Evolutionary conservation across 2,888 invertebrate genomes (phyloP).

Genomic region (Acleris holmiana): DNA sequence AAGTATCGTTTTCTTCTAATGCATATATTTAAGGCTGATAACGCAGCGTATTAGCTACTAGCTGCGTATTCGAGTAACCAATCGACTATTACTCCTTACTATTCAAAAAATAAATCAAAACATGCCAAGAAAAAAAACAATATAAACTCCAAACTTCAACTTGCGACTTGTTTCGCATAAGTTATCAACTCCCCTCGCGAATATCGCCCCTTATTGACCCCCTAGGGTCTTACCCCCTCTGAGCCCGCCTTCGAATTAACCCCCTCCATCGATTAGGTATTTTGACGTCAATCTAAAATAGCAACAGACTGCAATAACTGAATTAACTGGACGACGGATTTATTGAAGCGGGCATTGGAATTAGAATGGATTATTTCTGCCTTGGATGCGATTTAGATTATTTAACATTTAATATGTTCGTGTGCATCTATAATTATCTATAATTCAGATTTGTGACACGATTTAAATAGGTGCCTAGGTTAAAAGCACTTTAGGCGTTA

Average conservation of each 20-base stretch:
- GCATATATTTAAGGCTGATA: too few species aligned
- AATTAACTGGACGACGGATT: slow-evolving; percentile 34
- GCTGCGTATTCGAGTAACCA: too few species aligned
- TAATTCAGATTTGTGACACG: too few species aligned
- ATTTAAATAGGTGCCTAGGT: too few species aligned
- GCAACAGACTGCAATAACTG: slow-evolving; percentile 33
- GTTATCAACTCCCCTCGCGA: slow-evolving; percentile 18
- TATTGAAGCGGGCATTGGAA: slow-evolving; percentile 9
- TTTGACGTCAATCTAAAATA: slow-evolving; percentile 31
- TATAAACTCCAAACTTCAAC: background rate
- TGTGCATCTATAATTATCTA: too few species aligned
- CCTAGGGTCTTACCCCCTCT: slow-evolving; percentile 22
- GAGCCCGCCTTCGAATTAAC: slow-evolving; percentile 34
- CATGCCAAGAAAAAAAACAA: background rate
- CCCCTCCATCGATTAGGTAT: slow-evolving; percentile 35
- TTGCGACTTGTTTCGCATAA: slow-evolving; percentile 9
- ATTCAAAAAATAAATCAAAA: background rate
- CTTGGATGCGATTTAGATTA: too few species aligned
- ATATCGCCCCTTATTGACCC: slow-evolving; percentile 28
- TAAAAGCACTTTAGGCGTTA: too few species aligned
- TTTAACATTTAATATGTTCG: too few species aligned
- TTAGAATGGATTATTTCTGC: background rate
- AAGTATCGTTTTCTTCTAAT: too few species aligned
- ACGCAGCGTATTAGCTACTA: too few species aligned
- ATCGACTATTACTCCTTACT: too few species aligned